Evolutionary conservation across 2,888 invertebrate species (phyloP), one percentile per base, ranked within the genome.

Genomic region (Melanchra persicariae): DNA sequence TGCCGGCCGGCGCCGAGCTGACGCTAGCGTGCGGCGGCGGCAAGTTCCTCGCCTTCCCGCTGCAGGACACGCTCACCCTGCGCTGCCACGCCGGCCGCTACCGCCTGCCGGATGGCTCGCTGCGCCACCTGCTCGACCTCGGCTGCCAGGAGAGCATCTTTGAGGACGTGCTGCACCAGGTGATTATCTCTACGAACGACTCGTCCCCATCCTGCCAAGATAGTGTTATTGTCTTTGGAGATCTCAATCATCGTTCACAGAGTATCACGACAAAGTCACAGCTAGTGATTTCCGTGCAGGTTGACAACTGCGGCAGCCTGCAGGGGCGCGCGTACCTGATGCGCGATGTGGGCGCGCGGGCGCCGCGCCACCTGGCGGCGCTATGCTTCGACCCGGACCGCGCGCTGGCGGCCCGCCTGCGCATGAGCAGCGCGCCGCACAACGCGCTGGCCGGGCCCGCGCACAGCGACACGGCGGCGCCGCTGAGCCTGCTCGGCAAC

Each of bases 111-210:
- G 94, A 93, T 86, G 51, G 24, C 62, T 10, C 74, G 52, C 87
- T 91, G 68, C 85, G 91, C 0, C 91, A 91, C 72, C 84, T 96
- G 81, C 89, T 94, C 52, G 94, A 96, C 51, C 91, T 96, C 30
- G 95, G 96, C 86, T 96, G 96, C 86, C 95, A 94, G 88, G 92
- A 93, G 87, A 91, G 88, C 87, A 85, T 94, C 61, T 93, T 93
- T 72, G 95, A 95, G 84, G 96, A 96, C 70, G 94, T 95, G 22
- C 79, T 92, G 85, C 96, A 96, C 66, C 74, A 91, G 85, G 95
- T 95, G 45, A 52, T 40, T 8, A 22, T 45, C 43, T 54, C 15
- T 61, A 19, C 43, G 51, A 17, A 15, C 26, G 9, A 9, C 17
- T n/a, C 37, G 17, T 2, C 5, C 7, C 5, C 15, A 15, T 37